Evolutionary conservation across 2,888 invertebrate genomes (phyloP).

Genomic region (Andricus curvator): DNA sequence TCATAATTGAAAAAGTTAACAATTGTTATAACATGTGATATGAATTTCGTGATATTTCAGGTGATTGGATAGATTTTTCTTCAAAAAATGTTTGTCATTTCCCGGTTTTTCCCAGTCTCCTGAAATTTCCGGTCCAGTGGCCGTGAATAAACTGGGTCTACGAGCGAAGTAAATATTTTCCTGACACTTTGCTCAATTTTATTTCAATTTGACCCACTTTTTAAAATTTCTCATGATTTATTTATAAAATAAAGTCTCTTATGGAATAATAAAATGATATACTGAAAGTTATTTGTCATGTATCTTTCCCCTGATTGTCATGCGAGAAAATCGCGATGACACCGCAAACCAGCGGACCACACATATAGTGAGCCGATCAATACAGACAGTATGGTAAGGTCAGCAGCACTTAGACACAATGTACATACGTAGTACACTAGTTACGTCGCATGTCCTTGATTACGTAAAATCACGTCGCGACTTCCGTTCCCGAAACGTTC

Average conservation of each 20-base stretch:
- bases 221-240: neutral
- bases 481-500: neutral
- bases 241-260: neutral
- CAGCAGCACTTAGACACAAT: conserved; percentile 56
- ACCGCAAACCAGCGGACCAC: conserved; percentile 6
- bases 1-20: no score
- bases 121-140: no score
- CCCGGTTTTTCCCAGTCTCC: no score
- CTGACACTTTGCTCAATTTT: neutral
- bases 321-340: conserved; percentile 20
- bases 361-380: conserved; percentile 51
- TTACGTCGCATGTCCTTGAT: conserved; percentile 32
- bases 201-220: neutral
- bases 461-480: neutral
- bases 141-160: neutral
- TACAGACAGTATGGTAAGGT: conserved; percentile 56
- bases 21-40: no score
- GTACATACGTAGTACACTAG: neutral
- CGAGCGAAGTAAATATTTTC: neutral
- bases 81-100: no score
- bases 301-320: neutral
- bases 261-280: neutral
- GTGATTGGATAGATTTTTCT: no score
- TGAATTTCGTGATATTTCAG: no score
- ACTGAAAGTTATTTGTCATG: neutral